A percentile compares a stretch with the other conserved stretches of the same genome.
Evolutionary conservation across 2,113 vertebrate genomes (phyloP).

Genomic region (Oncorhynchus clarkii): DNA sequence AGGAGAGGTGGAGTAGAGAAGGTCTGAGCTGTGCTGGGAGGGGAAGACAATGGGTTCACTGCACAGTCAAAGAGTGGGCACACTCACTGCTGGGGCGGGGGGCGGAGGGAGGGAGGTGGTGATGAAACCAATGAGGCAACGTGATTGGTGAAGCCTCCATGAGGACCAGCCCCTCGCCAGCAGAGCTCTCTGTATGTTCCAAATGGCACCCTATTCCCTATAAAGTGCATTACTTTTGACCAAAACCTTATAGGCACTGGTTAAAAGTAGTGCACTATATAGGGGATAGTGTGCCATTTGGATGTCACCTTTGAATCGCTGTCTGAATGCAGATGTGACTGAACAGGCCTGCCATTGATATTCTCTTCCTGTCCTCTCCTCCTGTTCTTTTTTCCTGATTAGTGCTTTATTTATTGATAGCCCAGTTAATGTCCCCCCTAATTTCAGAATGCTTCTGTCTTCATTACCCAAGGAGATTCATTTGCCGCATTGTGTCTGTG

Average conservation of each 20-base stretch:
- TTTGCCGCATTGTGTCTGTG: conserved; percentile 51
- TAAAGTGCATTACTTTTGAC: too few species aligned
- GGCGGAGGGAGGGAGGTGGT: conserved; percentile 1
- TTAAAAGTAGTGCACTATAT: too few species aligned
- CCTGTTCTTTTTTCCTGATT: conserved; percentile 75
- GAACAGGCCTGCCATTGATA: conserved; percentile 53
- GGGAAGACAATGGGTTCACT: conserved; percentile 61
- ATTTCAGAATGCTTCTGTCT: conserved; percentile 73
- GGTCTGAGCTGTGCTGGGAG: conserved; percentile 36
- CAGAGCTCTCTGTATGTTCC: not conserved
- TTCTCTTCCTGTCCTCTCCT: conserved; percentile 61
- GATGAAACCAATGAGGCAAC: conserved; percentile 30
- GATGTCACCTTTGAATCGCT: conserved; percentile 3
- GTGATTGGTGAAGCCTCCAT: conserved; percentile 60
- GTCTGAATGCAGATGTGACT: conserved; percentile 72
- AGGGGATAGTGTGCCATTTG: too few species aligned
- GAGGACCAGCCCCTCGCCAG: conserved; percentile 54
- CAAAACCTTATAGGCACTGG: too few species aligned
- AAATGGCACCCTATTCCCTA: too few species aligned
- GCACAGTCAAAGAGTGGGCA: conserved; percentile 71
- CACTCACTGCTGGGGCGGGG: conserved; percentile 19
- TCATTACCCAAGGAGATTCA: conserved; percentile 67
- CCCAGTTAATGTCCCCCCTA: conserved; percentile 76
- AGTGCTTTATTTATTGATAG: conserved; percentile 81
- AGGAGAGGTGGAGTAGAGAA: conserved; percentile 10